Conservation (phyloP, 2,888 invertebrate species). For the Hirudinaria manillensis region DNA sequence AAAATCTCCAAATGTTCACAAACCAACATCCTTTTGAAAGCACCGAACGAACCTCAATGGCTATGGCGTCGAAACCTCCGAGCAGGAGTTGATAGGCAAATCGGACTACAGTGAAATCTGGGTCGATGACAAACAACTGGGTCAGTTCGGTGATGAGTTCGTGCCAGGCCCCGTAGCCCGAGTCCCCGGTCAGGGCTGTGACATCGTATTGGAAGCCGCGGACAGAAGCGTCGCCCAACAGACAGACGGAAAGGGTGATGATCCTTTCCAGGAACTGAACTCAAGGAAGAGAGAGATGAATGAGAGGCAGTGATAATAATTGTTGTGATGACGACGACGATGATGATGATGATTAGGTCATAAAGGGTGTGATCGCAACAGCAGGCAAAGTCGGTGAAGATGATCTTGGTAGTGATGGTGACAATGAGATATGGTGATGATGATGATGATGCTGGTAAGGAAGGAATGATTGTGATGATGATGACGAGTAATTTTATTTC, state of each 20-base stretch:
- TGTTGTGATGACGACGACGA: neutral
- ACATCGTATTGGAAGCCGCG: neutral
- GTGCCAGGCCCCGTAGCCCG: constrained; percentile 61
- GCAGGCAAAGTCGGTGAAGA: too few relatives aligned
- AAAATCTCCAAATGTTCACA: too few relatives aligned
- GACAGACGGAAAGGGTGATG: neutral
- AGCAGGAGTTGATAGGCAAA: constrained; percentile 67
- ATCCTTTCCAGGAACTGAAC: neutral
- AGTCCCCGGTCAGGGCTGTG: neutral
- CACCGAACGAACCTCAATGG: constrained; percentile 59
- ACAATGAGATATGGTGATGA: constrained; percentile 5
- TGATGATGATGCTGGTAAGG: neutral
- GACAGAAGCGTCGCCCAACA: neutral
- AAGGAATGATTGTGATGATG: neutral
- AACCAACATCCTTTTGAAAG: neutral
- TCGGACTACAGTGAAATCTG: constrained; percentile 68
- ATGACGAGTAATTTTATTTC: too few relatives aligned
- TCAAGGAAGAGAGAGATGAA: constrained; percentile 15
- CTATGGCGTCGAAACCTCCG: constrained; percentile 61
- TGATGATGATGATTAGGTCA: neutral
- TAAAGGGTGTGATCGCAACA: too few relatives aligned
- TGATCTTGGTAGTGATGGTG: too few relatives aligned
- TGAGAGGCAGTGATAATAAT: constrained; percentile 16
- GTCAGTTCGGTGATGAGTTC: constrained; percentile 67
- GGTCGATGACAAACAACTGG: constrained; percentile 70